phyloP scores from a whole-genome alignment of 2,888 invertebrate species.

The Dromius quadrimaculatus region DNA sequence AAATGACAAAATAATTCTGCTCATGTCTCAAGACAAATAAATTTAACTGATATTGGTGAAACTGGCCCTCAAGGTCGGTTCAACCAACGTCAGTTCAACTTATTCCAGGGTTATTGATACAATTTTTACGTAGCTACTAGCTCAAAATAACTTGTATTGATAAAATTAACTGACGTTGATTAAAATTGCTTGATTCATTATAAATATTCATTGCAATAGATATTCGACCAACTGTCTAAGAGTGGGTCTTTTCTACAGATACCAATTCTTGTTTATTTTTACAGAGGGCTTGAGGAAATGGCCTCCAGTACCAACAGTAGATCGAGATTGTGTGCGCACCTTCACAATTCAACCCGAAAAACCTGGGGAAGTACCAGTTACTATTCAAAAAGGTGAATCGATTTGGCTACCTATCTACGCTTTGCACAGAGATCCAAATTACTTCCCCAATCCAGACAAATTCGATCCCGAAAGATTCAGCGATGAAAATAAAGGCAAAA shows the following conservation, averaged over 20 bases:
- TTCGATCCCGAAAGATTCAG: constrained; percentile 73
- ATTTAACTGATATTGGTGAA: too few relatives aligned
- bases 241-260: too few relatives aligned
- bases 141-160: neutral
- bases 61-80: too few relatives aligned
- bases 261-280: too few relatives aligned
- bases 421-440: constrained; percentile 69
- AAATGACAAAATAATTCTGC: too few relatives aligned
- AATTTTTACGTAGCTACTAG: neutral
- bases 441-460: constrained; percentile 69
- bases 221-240: too few relatives aligned
- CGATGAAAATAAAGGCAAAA: constrained; percentile 68
- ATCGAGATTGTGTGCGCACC: constrained; percentile 66
- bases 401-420: constrained; percentile 65
- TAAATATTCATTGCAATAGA: neutral
- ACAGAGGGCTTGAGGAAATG: constrained; percentile 59
- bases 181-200: neutral
- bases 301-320: constrained; percentile 65
- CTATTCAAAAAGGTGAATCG: constrained; percentile 62
- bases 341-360: constrained; percentile 62
- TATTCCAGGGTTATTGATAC: neutral
- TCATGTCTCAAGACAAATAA: too few relatives aligned
- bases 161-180: neutral
- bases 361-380: constrained; percentile 56
- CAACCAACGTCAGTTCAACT: too few relatives aligned